Conservation (phyloP, 1,140 invertebrate species). For the Zeugodacus cucurbitae region DNA sequence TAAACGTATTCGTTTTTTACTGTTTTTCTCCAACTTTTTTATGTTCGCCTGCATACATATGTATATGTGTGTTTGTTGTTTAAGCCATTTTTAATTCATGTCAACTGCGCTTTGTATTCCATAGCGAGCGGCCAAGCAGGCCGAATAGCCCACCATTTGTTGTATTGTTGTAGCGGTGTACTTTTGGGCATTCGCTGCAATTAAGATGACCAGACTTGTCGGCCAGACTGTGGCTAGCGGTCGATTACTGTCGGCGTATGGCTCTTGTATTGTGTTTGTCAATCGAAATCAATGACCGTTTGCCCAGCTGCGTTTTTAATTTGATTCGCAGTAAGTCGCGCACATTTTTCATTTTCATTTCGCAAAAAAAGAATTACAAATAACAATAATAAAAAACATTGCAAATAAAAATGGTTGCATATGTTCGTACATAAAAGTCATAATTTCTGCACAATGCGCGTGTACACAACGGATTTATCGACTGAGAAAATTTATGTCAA, state of each 20-base stretch:
- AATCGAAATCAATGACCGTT: conserved; percentile 23
- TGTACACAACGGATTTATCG: conserved; percentile 40
- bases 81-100: conserved; percentile 48
- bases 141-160: neutral
- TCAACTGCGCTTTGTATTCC: conserved; percentile 32
- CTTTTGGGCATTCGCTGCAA: conserved; percentile 32
- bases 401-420: neutral
- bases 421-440: neutral
- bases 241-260: conserved; percentile 31
- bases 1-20: neutral
- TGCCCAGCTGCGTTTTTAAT: conserved; percentile 30
- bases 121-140: neutral
- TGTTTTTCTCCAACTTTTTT: neutral
- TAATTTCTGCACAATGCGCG: conserved; percentile 28
- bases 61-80: neutral
- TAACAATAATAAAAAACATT: neutral
- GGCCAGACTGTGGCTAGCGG: conserved; percentile 35
- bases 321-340: conserved; percentile 21
- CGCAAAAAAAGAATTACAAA: neutral
- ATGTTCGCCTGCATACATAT: neutral
- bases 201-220: conserved; percentile 40
- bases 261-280: conserved; percentile 34
- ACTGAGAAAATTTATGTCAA: conserved; percentile 42
- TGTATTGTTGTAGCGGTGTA: conserved; percentile 24
- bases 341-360: conserved; percentile 20